phyloP scores from a whole-genome alignment of 2,113 vertebrate species.

The Corydoras maculifer region DNA sequence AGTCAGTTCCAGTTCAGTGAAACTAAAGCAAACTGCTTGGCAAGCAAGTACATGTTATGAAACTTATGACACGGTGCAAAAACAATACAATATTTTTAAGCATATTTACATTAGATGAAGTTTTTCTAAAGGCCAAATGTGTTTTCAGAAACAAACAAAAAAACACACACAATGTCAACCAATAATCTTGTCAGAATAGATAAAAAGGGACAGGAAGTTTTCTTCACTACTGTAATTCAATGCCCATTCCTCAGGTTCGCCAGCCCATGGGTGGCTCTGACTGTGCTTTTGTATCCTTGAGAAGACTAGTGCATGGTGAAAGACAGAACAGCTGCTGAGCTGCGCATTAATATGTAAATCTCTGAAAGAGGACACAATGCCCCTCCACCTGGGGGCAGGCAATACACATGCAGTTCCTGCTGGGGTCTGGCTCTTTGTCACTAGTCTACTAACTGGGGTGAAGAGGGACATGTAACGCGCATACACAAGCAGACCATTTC shows the following conservation, averaged over 20 bases:
- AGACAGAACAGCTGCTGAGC: conserved; percentile 40
- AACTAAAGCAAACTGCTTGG: conserved; percentile 12
- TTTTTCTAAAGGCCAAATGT: neutral
- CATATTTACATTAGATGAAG: neutral
- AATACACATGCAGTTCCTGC: conserved; percentile 42
- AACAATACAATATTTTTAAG: neutral
- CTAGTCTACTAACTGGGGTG: conserved; percentile 2
- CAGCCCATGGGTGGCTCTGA: conserved; percentile 34
- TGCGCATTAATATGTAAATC: conserved; percentile 45
- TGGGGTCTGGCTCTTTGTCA: conserved; percentile 31
- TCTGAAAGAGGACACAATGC: conserved; percentile 32
- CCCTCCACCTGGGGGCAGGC: conserved; percentile 34
- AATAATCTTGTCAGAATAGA: neutral
- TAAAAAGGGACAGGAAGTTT: conserved; percentile 8
- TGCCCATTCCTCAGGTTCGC: conserved; percentile 23
- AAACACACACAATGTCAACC: neutral
- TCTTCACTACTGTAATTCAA: conserved; percentile 29
- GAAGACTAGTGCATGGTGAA: conserved; percentile 41
- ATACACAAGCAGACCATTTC: neutral
- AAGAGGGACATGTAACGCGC: conserved; percentile 9
- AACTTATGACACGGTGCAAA: too few species aligned
- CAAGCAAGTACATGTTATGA: neutral
- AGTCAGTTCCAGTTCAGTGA: conserved; percentile 3
- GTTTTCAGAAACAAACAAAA: neutral
- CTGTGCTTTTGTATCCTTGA: conserved; percentile 36